These are phyloP conservation scores for Rhaphigaster nebulosa DNA, from an alignment of 2,888 invertebrate species.

Conservation along the genomic window DNA sequence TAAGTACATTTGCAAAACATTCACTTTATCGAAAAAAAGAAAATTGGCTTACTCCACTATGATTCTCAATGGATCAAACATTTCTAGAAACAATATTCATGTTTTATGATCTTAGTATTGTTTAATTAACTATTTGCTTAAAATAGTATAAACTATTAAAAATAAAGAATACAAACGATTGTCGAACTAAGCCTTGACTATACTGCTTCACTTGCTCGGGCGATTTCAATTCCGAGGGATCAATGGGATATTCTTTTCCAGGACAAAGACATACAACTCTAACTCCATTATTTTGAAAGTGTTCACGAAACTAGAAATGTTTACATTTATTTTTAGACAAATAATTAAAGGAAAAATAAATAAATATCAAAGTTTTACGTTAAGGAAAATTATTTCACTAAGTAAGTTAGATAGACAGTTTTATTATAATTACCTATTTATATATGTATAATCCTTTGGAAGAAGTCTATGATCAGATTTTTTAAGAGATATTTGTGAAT, in stretches of 20 bases:
- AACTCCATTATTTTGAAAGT: conserved; percentile 70
- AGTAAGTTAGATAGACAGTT: not conserved
- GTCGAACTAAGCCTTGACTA: conserved; percentile 40
- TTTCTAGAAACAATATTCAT: not conserved
- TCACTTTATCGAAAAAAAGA: too few species aligned
- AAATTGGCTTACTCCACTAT: too few species aligned
- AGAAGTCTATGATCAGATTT: too few species aligned
- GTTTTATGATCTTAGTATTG: not conserved
- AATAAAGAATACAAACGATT: conserved; percentile 4
- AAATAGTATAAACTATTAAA: not conserved
- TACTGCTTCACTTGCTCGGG: conserved; percentile 64
- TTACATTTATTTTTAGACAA: not conserved
- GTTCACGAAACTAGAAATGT: not conserved
- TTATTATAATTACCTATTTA: too few species aligned
- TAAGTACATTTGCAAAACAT: too few species aligned
- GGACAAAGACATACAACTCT: conserved; percentile 73
- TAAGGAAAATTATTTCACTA: not conserved
- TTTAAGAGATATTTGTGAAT: too few species aligned
- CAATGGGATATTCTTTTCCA: conserved; percentile 69
- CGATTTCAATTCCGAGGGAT: conserved; percentile 66
- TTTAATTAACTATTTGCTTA: not conserved
- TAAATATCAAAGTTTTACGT: not conserved
- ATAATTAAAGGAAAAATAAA: not conserved
- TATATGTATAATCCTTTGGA: too few species aligned
- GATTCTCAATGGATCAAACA: too few species aligned